Base-by-base conservation (phyloP, 2,797 vertebrate species). In the Otolemur crassicaudatus region DNA sequence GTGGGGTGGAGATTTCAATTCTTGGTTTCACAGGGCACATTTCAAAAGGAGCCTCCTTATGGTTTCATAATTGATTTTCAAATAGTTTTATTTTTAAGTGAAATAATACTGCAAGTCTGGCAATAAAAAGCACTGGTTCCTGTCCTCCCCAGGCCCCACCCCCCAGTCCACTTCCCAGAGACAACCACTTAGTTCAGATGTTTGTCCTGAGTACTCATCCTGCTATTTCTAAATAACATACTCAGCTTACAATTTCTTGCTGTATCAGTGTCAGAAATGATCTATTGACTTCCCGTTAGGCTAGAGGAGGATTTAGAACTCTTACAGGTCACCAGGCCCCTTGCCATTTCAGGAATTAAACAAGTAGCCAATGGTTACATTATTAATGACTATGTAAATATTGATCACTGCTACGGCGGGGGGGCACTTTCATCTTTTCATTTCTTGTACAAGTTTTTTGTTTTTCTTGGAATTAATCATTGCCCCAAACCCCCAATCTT, bases 21-120 rank as follows among this genome's bases (percentile, higher is more conserved):
- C 72, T 65, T 65, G 75, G 23, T 90, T 83, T 97, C 37, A 61
- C 3, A 56, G 53, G 25, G 56, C 22, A 37, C 20, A 20, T 86
- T 89, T 89, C 37, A 58, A 86, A 87, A 67, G 40, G 25, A 80
- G 29, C 12, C 82, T 81, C 69, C 61, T 70, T 69, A 67, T 49
- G 83, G 29, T 85, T 94, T 94, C 87, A n/a, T 83, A 46, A 63
- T 20, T 87, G 87, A 61, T 69, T 80, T 87, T 88, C 31, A 37
- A 8, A 13, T 34, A 11, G 2, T 46, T 89, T 77, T 77, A 49
- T 90, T 92, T 61, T 7, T 12, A 61, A 81, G 49, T 81, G 87
- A 77, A 84, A 53, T 9, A 69, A 83, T n/a, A 69, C 37, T 23
- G 13, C 53, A 49, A 58, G 80, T 72, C 29, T 49, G 40, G 43